phyloP scores from a whole-genome alignment of 1,140 invertebrate species.

The Octopus bimaculoides region DNA sequence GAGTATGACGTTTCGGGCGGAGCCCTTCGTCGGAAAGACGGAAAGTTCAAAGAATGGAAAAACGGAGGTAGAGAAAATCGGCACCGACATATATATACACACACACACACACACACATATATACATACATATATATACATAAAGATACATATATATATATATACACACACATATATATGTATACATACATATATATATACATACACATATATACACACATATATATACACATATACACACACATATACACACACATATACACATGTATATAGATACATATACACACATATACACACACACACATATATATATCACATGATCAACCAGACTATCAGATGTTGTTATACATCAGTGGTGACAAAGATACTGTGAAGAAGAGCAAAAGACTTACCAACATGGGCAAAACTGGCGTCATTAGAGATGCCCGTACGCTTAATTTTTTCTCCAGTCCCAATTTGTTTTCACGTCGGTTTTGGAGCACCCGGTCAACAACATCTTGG shows the following conservation, averaged over 20 bases:
- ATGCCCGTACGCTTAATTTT: constrained; percentile 50
- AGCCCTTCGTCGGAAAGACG: too few species aligned
- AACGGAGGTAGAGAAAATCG: too few species aligned
- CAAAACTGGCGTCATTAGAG: constrained; percentile 75
- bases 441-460: constrained; percentile 48
- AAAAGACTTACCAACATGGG: constrained; percentile 74
- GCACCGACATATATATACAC: too few species aligned
- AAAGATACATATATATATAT: not conserved
- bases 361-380: not conserved
- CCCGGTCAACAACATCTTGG: constrained; percentile 68
- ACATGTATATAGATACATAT: not conserved
- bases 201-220: not conserved
- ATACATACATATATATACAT: not conserved
- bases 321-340: too few species aligned
- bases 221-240: too few species aligned
- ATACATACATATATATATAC: not conserved
- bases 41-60: too few species aligned
- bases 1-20: too few species aligned
- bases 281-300: not conserved
- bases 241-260: not conserved
- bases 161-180: not conserved
- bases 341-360: too few species aligned
- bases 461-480: constrained; percentile 43
- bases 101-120: too few species aligned
- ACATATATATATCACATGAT: not conserved